A percentile compares a stretch with the other conserved stretches of the same genome.
Conservation (phyloP, 2,888 invertebrate genomes). For the Melanotus villosus region DNA sequence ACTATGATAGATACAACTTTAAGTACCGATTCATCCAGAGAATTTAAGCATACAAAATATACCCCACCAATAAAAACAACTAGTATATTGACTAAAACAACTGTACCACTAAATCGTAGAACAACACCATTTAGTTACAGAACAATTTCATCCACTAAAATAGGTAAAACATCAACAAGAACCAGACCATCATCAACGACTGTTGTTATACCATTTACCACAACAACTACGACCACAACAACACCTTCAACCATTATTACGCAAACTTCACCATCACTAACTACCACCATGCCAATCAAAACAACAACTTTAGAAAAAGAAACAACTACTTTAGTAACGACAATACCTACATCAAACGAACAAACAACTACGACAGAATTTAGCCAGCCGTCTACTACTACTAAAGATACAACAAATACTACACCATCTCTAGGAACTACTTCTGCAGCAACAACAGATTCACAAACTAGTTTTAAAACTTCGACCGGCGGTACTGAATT, state of each 20-base stretch:
- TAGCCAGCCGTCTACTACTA: neutral
- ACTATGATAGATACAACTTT: neutral
- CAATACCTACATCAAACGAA: neutral
- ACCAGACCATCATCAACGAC: too few species aligned
- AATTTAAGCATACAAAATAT: neutral
- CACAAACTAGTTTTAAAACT: neutral
- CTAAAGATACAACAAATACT: neutral
- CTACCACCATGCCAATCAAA: neutral
- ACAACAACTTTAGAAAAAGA: neutral
- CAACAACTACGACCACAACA: constrained; percentile 3
- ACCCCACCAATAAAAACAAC: too few species aligned
- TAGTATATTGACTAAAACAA: too few species aligned
- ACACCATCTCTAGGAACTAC: constrained; percentile 26
- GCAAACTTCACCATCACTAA: neutral
- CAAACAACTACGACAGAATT: neutral
- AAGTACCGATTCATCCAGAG: neutral
- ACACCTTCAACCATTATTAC: neutral
- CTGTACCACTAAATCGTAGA: too few species aligned
- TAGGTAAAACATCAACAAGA: neutral
- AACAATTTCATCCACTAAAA: too few species aligned
- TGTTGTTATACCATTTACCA: neutral
- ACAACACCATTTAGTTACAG: too few species aligned
- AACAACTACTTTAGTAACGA: neutral
- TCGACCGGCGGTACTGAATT: neutral
- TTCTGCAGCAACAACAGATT: neutral